Percentiles rank a stretch among this genome's conserved stretches.
These are phyloP conservation scores for Bujurquina vittata DNA, from an alignment of 2,113 vertebrate genomes.

Conservation along the genomic window DNA sequence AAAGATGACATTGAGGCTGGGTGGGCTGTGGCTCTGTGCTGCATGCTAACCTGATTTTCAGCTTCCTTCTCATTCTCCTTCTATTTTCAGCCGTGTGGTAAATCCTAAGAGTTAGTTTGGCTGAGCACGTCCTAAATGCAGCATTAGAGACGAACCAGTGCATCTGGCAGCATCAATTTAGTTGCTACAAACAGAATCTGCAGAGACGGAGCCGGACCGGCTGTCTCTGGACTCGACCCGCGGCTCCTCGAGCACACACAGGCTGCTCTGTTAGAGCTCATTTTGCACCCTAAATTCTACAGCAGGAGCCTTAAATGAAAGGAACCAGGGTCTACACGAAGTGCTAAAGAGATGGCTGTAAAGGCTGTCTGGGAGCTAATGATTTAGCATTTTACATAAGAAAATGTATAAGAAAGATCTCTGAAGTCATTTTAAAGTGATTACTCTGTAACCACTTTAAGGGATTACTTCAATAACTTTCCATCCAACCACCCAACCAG, in stretches of 20 bases:
- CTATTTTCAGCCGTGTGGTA: slow-evolving; percentile 40
- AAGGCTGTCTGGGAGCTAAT: neutral
- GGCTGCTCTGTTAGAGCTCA: neutral
- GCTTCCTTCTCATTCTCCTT: slow-evolving; percentile 35
- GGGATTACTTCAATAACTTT: neutral
- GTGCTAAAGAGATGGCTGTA: neutral
- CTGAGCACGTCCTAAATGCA: neutral
- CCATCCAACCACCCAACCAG: too few species aligned
- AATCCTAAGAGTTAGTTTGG: slow-evolving; percentile 24
- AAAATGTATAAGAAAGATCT: neutral
- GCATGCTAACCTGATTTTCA: slow-evolving; percentile 49
- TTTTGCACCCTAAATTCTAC: neutral
- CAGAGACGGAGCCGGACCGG: neutral
- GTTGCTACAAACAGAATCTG: neutral
- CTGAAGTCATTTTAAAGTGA: neutral
- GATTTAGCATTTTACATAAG: neutral
- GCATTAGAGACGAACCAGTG: neutral
- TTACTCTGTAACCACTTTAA: neutral
- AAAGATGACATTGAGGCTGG: slow-evolving; percentile 37
- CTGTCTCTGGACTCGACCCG: neutral
- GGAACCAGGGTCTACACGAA: neutral
- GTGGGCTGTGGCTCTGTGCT: slow-evolving; percentile 23
- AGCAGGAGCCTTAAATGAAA: neutral
- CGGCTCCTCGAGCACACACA: neutral
- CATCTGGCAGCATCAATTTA: slow-evolving; percentile 26